Percentiles rank a stretch among this genome's conserved stretches.
Conservation (phyloP, 2,888 invertebrate species). For the Girardia tigrina region DNA sequence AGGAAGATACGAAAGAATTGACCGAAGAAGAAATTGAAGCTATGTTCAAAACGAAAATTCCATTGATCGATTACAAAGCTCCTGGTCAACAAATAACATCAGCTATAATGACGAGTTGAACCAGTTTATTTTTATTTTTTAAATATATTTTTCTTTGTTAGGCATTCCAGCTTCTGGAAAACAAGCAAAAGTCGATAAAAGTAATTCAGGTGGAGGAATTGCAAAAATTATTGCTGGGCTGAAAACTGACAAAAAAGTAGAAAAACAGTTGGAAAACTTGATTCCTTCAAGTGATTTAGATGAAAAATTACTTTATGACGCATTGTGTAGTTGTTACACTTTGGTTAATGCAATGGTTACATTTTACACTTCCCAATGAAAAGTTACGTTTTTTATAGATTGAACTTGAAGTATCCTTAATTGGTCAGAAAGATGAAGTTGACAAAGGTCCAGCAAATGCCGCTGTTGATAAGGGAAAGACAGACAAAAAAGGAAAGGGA, state of each 20-base stretch:
- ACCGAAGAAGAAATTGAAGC: slow-evolving; percentile 36
- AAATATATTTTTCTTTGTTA: neutral
- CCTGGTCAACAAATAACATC: neutral
- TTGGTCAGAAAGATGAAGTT: slow-evolving; percentile 38
- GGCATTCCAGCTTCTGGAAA: neutral
- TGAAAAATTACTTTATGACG: slow-evolving; percentile 45
- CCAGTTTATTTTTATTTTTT: neutral
- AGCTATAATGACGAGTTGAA: neutral
- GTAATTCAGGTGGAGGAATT: slow-evolving; percentile 39
- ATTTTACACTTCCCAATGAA: no score
- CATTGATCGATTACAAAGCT: neutral
- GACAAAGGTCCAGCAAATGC: slow-evolving; percentile 40
- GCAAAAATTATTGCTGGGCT: neutral
- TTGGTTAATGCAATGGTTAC: neutral
- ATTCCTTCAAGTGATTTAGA: slow-evolving; percentile 43
- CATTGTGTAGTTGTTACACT: slow-evolving; percentile 40
- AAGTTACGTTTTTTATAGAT: neutral
- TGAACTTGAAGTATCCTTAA: neutral
- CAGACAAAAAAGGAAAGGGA: slow-evolving; percentile 38
- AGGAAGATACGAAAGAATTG: slow-evolving; percentile 30
- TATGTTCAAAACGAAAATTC: slow-evolving; percentile 33
- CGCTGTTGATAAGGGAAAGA: slow-evolving; percentile 39
- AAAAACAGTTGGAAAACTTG: slow-evolving; percentile 40
- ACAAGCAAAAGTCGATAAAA: slow-evolving; percentile 38
- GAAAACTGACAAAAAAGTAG: slow-evolving; percentile 38